Evolutionary conservation across 2,113 vertebrate genomes (phyloP), one percentile per base, ranked within the genome.

Genomic region (Cygnus atratus): DNA sequence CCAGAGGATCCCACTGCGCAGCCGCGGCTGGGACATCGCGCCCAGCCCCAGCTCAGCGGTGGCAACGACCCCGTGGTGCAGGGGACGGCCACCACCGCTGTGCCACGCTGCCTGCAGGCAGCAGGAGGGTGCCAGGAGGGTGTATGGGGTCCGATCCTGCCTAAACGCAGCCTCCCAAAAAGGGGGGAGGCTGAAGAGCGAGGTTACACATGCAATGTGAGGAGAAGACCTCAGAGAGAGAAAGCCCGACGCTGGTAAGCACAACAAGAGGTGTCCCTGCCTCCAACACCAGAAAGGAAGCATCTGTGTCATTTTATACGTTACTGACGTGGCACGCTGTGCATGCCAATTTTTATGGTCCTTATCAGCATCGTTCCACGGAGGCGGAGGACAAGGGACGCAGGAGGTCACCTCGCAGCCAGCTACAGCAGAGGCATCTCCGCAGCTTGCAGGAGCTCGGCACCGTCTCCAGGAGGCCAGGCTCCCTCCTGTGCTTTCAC

Each of bases 81-180:
- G 7, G 72, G 41, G 50, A 41, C 0, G 6, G 62, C 37, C 73
- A 13, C 43, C 15, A 3, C 39, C 0, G 2, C 73, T 4, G 24
- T 1, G 11, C 78, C 50, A 52, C 24, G 24, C 50, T 7, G 31
- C 44, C 46, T 13, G n/a, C 28, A 2, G 1, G 43, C 18, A 52
- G 20, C 18, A 52, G 20, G 22, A 33, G 44, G 35, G 43, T 26
- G 11, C 37, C 41, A 25, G 70, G 33, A 52, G 20, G 26, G 12
- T 52, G 50, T 13, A 13, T 0, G 4, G 54, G 37, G 41, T 14
- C n/a, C 12, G 7, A 46, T 17, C 26, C 52, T 33, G 33, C 22
- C 44, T 25, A 8, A 20, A 33, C 21, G 37, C 52, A 67, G 39
- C 61, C 25, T 54, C 54, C 44, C 1, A 1, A 22, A 2, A 33